Evolutionary conservation across 2,888 invertebrate species (phyloP).

Genomic region (Lasioglossum vierecki): DNA sequence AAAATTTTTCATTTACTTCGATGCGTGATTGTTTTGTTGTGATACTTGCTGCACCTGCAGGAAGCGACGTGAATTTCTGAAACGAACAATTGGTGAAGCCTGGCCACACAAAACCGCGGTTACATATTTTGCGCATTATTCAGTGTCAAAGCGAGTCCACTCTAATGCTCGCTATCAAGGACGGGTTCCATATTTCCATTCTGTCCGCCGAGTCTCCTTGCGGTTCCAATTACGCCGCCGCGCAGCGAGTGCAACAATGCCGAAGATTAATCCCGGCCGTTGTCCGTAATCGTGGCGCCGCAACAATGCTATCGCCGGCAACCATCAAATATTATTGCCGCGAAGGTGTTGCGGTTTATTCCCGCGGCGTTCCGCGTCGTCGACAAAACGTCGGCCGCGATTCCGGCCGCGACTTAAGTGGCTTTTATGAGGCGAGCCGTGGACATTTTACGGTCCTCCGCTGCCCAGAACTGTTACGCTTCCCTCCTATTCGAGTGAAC

Average conservation of each 20-base stretch:
- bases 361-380: conserved; percentile 19
- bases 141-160: not conserved
- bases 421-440: conserved; percentile 46
- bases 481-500: conserved; percentile 29
- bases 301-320: conserved; percentile 22
- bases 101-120: not conserved
- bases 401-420: conserved; percentile 23
- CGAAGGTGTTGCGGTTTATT: conserved; percentile 23
- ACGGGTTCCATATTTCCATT: not conserved
- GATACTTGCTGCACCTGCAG: not conserved
- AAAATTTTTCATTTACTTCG: not conserved
- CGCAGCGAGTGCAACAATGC: conserved; percentile 9
- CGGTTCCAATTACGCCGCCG: conserved; percentile 23
- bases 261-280: conserved; percentile 25
- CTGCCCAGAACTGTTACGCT: conserved; percentile 18
- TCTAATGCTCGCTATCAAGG: not conserved
- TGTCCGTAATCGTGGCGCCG: not conserved
- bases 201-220: not conserved
- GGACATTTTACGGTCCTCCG: conserved; percentile 50
- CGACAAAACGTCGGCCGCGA: conserved; percentile 35
- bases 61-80: not conserved
- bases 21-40: not conserved
- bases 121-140: not conserved
- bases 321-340: conserved; percentile 42
- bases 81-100: not conserved